Percentiles rank a stretch among this genome's conserved stretches.
Conservation (phyloP, 2,888 invertebrate genomes). For the Agrochola lota region DNA sequence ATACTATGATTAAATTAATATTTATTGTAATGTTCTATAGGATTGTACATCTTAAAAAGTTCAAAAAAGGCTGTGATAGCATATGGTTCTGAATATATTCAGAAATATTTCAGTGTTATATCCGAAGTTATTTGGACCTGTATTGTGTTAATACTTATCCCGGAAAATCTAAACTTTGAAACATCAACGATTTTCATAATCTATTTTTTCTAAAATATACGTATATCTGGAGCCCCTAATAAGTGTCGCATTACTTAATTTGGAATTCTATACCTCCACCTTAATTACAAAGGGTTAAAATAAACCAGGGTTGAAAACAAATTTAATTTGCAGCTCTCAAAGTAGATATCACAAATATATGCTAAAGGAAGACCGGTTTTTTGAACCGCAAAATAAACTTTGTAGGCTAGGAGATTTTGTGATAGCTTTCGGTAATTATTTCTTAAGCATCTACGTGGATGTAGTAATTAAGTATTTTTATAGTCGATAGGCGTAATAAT, state of each 20-base stretch:
- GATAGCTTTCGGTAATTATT: slow-evolving; percentile 55
- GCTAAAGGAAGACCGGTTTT: slow-evolving; percentile 5
- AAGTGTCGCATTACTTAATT: slow-evolving; percentile 64
- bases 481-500: neutral
- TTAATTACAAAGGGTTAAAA: slow-evolving; percentile 60
- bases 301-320: slow-evolving; percentile 54
- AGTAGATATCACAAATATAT: slow-evolving; percentile 8
- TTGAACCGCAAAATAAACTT: slow-evolving; percentile 40
- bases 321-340: slow-evolving; percentile 33
- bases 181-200: slow-evolving; percentile 2
- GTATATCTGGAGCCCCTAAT: slow-evolving; percentile 30
- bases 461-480: neutral
- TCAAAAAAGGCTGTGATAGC: no score
- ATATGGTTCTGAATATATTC: no score
- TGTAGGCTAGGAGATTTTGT: slow-evolving; percentile 39
- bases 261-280: slow-evolving; percentile 56
- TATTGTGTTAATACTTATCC: no score
- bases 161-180: neutral
- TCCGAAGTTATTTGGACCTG: no score
- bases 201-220: slow-evolving; percentile 6
- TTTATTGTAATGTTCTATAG: no score
- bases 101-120: no score
- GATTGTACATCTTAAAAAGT: no score
- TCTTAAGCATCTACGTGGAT: slow-evolving; percentile 37
- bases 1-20: no score